phyloP scores from a whole-genome alignment of 2,113 vertebrate genomes.

The Myiagra hebetior region DNA sequence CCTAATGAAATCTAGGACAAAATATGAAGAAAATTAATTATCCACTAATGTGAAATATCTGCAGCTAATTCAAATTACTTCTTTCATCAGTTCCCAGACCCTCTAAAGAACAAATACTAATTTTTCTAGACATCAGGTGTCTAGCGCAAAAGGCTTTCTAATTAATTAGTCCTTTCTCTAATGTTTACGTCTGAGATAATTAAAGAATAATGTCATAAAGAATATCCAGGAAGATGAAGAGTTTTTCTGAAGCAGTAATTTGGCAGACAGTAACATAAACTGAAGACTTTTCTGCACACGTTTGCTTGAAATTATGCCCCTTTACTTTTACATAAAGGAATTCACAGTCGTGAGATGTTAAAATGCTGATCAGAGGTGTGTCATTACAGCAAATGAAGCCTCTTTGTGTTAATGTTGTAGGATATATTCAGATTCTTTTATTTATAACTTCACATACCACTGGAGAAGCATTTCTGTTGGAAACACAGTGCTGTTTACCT shows the following conservation, averaged over 20 bases:
- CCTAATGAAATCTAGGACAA: constrained; percentile 44
- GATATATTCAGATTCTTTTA: background rate
- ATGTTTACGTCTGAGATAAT: constrained; percentile 4
- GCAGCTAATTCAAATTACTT: constrained; percentile 20
- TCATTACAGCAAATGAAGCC: background rate
- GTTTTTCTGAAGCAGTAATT: background rate
- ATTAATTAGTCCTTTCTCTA: constrained; percentile 36
- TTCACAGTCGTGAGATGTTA: background rate
- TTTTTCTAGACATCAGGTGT: constrained; percentile 31
- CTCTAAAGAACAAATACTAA: background rate
- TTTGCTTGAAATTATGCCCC: background rate
- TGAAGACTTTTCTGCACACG: background rate
- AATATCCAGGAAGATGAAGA: background rate
- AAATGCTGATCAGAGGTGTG: background rate
- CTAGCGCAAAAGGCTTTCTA: background rate
- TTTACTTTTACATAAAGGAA: background rate
- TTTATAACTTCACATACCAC: background rate
- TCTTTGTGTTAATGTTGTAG: background rate
- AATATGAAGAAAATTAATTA: constrained; percentile 39
- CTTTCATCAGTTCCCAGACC: background rate
- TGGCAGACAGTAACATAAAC: background rate
- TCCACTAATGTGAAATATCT: background rate
- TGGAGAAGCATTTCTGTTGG: background rate
- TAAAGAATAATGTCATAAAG: background rate
- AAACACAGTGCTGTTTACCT: background rate